phyloP scores from a whole-genome alignment of 2,797 vertebrate genomes.

The Sebastiscus tertius region DNA sequence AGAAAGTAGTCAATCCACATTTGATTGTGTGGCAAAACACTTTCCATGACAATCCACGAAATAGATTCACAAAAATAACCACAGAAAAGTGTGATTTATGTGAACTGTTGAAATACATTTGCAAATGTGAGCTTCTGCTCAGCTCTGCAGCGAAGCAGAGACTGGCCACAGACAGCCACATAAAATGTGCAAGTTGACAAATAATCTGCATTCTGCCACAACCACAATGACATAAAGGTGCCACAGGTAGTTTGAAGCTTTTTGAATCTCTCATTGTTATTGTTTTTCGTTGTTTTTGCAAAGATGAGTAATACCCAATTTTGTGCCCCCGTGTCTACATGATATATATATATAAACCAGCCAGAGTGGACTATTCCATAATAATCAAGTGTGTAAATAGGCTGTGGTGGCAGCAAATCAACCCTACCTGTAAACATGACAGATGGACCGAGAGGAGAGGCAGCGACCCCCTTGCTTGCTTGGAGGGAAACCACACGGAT shows the following conservation, averaged over 20 bases:
- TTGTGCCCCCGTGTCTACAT: background rate
- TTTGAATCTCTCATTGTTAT: background rate
- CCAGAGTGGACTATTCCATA: constrained; percentile 1
- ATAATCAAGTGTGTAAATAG: constrained; percentile 41
- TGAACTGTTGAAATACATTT: background rate
- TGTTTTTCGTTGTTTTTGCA: background rate
- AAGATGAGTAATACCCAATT: background rate
- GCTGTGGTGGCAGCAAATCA: constrained; percentile 43
- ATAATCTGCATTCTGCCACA: background rate
- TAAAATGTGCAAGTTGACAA: background rate
- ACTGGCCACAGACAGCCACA: background rate
- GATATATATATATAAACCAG: constrained; percentile 9
- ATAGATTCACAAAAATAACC: background rate
- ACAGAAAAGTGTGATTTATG: constrained; percentile 1
- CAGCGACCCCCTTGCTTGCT: constrained; percentile 22
- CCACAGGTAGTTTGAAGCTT: background rate
- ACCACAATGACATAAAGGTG: background rate
- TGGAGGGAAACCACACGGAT: constrained; percentile 21
- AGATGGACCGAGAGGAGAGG: constrained; percentile 43
- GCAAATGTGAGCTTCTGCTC: background rate
- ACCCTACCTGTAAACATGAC: constrained; percentile 43
- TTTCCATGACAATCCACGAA: background rate
- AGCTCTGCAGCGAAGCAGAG: background rate
- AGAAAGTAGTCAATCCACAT: background rate
- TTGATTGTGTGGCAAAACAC: background rate